phyloP scores from a whole-genome alignment of 92 coral and sea anemone species.

The Parazoanthus atlanticus region DNA sequence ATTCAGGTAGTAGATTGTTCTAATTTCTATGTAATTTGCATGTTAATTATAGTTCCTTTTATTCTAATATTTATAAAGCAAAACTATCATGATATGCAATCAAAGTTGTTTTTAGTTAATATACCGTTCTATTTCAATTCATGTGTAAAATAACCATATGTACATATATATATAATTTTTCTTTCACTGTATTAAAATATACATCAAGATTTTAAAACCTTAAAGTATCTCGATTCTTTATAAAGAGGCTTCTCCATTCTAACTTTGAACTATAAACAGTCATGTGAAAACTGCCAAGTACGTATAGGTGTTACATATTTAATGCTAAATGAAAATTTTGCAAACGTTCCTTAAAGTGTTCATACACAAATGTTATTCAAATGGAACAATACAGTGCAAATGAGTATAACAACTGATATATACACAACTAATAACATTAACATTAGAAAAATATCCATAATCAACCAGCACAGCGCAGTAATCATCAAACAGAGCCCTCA shows the following conservation, averaged over 20 bases:
- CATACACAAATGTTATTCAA: slow-evolving; percentile 4
- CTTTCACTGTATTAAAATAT: slow-evolving; percentile 6
- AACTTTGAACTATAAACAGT: not conserved
- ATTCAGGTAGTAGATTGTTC: too few relatives aligned
- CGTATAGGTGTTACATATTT: not conserved
- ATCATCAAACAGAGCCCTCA: too few relatives aligned
- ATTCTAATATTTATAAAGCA: too few relatives aligned
- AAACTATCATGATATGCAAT: too few relatives aligned
- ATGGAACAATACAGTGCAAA: slow-evolving; percentile 12
- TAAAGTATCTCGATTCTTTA: not conserved
- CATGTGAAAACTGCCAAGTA: slow-evolving; percentile 1
- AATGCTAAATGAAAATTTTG: too few relatives aligned
- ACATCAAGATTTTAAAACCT: slow-evolving; percentile 11
- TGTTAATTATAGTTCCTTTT: too few relatives aligned
- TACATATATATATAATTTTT: slow-evolving; percentile 10
- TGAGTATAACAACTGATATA: slow-evolving; percentile 4
- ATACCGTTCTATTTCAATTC: too few relatives aligned
- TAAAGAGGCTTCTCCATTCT: not conserved
- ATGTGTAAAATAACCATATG: too few relatives aligned
- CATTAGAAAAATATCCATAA: not conserved
- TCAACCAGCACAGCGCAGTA: too few relatives aligned
- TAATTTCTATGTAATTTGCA: too few relatives aligned
- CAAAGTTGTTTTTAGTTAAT: too few relatives aligned
- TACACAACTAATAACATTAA: slow-evolving; percentile 11
- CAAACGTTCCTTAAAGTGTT: too few relatives aligned